Percentiles rank a stretch among this genome's conserved stretches.
phyloP scores from a whole-genome alignment of 2,888 invertebrate species.

The Ophion obscuratus region DNA sequence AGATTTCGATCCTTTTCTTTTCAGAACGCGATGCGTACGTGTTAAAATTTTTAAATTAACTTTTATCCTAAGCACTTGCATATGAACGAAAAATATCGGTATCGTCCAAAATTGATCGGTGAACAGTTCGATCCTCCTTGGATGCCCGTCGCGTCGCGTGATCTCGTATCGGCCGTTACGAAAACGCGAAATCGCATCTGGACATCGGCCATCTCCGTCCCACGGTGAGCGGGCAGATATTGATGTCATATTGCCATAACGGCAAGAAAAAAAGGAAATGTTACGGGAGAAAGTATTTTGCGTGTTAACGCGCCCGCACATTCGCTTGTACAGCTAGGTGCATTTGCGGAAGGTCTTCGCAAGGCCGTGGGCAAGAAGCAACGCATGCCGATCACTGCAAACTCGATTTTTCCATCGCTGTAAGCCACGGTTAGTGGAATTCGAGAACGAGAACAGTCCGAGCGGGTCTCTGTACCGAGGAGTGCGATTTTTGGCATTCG shows the following conservation, averaged over 20 bases:
- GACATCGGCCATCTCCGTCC: background rate
- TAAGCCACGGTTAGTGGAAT: background rate
- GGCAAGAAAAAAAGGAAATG: slow-evolving; percentile 35
- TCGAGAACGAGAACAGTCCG: background rate
- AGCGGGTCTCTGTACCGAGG: slow-evolving; percentile 18
- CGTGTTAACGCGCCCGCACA: background rate
- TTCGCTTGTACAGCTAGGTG: background rate
- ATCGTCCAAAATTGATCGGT: no score
- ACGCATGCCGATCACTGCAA: slow-evolving; percentile 25
- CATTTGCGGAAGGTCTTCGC: slow-evolving; percentile 62
- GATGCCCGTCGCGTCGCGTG: slow-evolving; percentile 1
- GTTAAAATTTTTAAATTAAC: no score
- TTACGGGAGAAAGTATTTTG: slow-evolving; percentile 61
- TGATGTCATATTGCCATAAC: slow-evolving; percentile 2
- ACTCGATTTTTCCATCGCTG: background rate
- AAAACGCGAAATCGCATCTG: background rate
- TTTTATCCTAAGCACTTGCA: background rate
- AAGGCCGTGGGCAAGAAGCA: slow-evolving; percentile 55
- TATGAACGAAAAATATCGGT: background rate
- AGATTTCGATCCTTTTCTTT: no score
- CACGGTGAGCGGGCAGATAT: background rate
- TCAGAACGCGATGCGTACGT: no score
- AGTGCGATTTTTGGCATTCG: slow-evolving; percentile 75
- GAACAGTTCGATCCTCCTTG: no score
- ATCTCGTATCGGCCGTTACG: slow-evolving; percentile 34